These are phyloP conservation scores for Sebastiscus albofasciatus DNA, from an alignment of 2,797 vertebrate genomes.

Conservation along the genomic window DNA sequence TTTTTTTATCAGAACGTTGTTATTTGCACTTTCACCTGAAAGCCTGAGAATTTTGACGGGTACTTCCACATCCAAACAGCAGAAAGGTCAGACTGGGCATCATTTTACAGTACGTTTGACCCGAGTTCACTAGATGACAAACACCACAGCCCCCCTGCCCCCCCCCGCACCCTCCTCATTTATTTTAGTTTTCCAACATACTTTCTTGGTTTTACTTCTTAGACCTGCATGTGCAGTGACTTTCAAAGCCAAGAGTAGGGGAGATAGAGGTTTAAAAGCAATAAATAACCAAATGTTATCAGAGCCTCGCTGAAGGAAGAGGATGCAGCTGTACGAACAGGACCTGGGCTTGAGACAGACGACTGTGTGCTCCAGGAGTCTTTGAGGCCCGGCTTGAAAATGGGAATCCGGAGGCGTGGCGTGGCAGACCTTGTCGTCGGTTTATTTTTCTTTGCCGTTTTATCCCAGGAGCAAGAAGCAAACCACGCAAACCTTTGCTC, in stretches of 20 bases:
- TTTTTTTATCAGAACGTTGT: slow-evolving; percentile 58
- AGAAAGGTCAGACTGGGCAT: slow-evolving; percentile 53
- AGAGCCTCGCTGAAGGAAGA: slow-evolving; percentile 84
- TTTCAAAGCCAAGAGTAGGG: slow-evolving; percentile 78
- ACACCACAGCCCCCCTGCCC: background rate
- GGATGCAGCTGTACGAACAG: slow-evolving; percentile 89
- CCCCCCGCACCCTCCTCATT: slow-evolving; percentile 5
- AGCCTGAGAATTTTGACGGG: slow-evolving; percentile 55
- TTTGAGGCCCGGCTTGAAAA: slow-evolving; percentile 82
- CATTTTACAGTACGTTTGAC: slow-evolving; percentile 47
- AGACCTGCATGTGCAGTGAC: slow-evolving; percentile 62
- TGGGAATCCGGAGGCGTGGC: slow-evolving; percentile 77
- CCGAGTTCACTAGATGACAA: slow-evolving; percentile 49
- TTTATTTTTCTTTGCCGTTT: slow-evolving; percentile 85
- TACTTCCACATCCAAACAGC: slow-evolving; percentile 60
- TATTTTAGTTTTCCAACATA: slow-evolving; percentile 59
- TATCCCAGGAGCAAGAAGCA: slow-evolving; percentile 69
- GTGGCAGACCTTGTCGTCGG: slow-evolving; percentile 47
- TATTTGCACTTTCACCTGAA: slow-evolving; percentile 69
- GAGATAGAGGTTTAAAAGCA: slow-evolving; percentile 82
- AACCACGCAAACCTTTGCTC: slow-evolving; percentile 50
- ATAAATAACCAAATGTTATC: slow-evolving; percentile 89
- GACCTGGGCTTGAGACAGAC: slow-evolving; percentile 76
- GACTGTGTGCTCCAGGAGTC: slow-evolving; percentile 81
- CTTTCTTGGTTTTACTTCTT: slow-evolving; percentile 65